phyloP scores from a whole-genome alignment of 2,888 invertebrate genomes.

The Cantharis flavilabris region DNA sequence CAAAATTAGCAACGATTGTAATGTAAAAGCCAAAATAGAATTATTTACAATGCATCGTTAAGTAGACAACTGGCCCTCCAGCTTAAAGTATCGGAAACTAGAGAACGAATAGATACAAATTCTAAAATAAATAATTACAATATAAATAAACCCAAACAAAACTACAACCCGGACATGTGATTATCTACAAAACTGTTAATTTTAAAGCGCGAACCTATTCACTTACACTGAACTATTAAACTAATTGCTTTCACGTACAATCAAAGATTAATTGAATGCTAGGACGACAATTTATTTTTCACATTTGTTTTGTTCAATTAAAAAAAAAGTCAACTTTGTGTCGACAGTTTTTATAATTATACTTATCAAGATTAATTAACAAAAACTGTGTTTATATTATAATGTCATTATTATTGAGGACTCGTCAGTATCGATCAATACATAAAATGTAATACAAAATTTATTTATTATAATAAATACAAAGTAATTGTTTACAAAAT shows the following conservation, averaged over 20 bases:
- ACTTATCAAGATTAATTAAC: neutral
- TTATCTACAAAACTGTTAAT: neutral
- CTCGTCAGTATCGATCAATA: neutral
- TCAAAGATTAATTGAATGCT: constrained; percentile 12
- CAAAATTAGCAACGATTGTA: neutral
- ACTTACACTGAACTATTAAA: constrained; percentile 10
- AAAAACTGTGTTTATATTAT: neutral
- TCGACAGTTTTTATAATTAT: neutral
- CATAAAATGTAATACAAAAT: neutral
- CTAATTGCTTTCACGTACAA: constrained; percentile 12
- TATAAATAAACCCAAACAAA: neutral
- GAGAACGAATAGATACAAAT: neutral
- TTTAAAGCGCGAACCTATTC: neutral
- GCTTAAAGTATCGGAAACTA: neutral
- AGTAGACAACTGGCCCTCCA: neutral
- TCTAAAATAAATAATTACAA: neutral
- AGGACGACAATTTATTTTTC: constrained; percentile 5
- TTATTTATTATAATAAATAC: neutral
- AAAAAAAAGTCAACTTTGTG: neutral
- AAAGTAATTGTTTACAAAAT: neutral
- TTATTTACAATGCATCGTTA: neutral
- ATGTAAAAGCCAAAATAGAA: neutral
- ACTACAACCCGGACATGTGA: neutral
- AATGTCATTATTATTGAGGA: neutral
- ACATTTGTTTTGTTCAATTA: constrained; percentile 5